phyloP scores from a whole-genome alignment of 2,113 vertebrate species.

The Macrotis lagotis region DNA sequence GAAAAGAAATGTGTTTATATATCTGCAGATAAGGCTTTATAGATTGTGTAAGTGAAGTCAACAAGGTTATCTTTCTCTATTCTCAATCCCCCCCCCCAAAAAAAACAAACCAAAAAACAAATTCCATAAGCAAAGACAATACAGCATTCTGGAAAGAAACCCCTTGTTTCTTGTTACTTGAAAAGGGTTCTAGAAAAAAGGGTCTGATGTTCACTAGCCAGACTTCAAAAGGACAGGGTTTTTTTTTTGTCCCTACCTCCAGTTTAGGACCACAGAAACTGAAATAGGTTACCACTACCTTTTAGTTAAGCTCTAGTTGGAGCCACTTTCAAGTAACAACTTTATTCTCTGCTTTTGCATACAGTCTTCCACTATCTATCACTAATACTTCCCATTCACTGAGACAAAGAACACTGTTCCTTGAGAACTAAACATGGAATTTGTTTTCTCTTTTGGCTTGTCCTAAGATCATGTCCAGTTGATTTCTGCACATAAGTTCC shows the following conservation, averaged over 20 bases:
- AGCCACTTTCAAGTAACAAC: not conserved
- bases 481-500: not conserved
- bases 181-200: not conserved
- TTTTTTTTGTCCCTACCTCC: not conserved
- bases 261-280: not conserved
- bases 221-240: not conserved
- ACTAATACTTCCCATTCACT: not conserved
- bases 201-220: not conserved
- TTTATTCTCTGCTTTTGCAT: not conserved
- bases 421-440: not conserved
- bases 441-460: not conserved
- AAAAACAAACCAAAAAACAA: not conserved
- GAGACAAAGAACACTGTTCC: not conserved
- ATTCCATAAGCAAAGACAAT: not conserved
- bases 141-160: not conserved
- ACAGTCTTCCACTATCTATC: not conserved
- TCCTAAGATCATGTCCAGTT: not conserved
- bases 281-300: not conserved
- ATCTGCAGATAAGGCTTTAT: not conserved
- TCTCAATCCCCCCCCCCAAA: not conserved
- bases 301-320: not conserved
- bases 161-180: not conserved
- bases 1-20: not conserved
- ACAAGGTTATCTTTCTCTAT: not conserved
- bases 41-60: not conserved